Evolutionary conservation across 2,113 vertebrate genomes (phyloP).

Genomic region (Chloropsis cyanopogon): DNA sequence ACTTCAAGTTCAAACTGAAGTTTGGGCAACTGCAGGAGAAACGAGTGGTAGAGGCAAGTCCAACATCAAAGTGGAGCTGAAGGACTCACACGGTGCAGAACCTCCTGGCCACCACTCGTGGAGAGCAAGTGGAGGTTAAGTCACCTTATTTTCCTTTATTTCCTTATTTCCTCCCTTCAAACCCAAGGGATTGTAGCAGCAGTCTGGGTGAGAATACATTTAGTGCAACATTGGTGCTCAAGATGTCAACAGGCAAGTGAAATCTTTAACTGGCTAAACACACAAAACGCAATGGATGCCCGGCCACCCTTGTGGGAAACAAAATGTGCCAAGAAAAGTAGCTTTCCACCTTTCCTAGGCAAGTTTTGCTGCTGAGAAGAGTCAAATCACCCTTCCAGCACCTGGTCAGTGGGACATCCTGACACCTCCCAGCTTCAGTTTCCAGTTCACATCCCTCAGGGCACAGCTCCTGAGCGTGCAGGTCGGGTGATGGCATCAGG

Average conservation of each 20-base stretch:
- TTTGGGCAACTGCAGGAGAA: not conserved
- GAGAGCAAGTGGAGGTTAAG: not conserved
- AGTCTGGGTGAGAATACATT: not conserved
- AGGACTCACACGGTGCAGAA: not conserved
- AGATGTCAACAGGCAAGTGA: not conserved
- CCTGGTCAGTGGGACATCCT: not conserved
- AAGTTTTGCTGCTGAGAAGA: not conserved
- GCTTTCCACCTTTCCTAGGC: not conserved
- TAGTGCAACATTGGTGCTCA: not conserved
- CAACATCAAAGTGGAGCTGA: not conserved
- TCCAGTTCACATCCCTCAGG: not conserved
- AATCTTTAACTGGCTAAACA: not conserved
- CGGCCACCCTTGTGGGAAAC: not conserved
- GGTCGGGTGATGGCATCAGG: too few relatives aligned
- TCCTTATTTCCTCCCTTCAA: not conserved
- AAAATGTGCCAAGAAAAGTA: not conserved
- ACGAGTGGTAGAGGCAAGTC: rapidly evolving
- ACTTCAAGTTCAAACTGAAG: not conserved
- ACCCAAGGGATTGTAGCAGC: not conserved
- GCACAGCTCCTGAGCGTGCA: not conserved
- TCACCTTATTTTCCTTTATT: not conserved
- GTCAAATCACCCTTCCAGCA: not conserved
- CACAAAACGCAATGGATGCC: not conserved
- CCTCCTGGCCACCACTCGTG: not conserved
- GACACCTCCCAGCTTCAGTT: not conserved